phyloP scores from a whole-genome alignment of 2,113 vertebrate genomes.

The Myanophis thanlyinensis region DNA sequence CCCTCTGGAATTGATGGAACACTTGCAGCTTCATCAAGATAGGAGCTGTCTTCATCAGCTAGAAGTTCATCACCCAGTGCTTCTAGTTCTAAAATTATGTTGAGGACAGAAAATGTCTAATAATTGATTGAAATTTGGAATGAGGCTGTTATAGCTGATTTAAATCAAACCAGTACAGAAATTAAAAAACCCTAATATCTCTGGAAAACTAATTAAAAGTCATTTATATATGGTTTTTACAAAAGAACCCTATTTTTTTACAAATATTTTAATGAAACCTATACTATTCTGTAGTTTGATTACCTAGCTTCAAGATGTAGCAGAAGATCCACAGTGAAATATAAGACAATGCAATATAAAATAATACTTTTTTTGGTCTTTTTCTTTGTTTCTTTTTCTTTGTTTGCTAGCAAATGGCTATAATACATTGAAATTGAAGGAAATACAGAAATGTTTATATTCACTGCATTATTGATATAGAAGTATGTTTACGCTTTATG shows the following conservation, averaged over 20 bases:
- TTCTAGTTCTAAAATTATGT: slow-evolving; percentile 82
- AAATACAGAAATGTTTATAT: neutral
- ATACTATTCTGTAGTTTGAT: neutral
- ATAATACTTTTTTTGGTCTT: neutral
- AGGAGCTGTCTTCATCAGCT: slow-evolving; percentile 93
- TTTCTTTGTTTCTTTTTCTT: neutral
- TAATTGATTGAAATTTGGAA: neutral
- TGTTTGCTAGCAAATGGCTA: neutral
- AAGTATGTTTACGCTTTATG: neutral
- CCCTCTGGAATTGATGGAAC: slow-evolving; percentile 93
- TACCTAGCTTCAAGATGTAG: neutral
- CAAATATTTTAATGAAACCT: neutral
- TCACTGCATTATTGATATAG: neutral
- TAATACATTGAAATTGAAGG: neutral
- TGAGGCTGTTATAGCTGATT: neutral
- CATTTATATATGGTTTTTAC: neutral
- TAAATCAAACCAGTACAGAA: neutral
- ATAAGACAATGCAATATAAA: neutral
- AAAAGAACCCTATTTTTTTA: no score
- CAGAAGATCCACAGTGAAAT: neutral
- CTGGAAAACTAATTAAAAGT: neutral
- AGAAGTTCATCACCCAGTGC: slow-evolving; percentile 93
- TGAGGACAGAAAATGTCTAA: neutral
- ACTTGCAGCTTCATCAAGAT: slow-evolving; percentile 90
- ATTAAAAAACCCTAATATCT: neutral